phyloP scores from a whole-genome alignment of 2,113 vertebrate genomes.

The Myodes glareolus region DNA sequence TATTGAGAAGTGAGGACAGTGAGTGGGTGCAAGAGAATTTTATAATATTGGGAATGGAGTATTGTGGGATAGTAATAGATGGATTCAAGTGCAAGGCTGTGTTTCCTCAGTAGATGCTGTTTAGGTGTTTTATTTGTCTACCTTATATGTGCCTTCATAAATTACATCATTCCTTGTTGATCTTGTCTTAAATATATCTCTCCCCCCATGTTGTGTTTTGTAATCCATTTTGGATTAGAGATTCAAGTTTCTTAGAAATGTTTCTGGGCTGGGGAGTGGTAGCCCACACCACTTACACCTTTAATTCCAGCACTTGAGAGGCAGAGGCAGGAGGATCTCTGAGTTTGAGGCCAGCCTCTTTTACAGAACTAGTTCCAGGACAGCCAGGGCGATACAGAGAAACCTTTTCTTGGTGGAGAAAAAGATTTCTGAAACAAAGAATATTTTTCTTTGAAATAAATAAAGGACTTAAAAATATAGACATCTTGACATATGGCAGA shows the following conservation, averaged over 20 bases:
- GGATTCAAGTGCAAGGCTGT: neutral
- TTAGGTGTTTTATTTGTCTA: neutral
- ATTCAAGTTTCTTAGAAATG: slow-evolving; percentile 36
- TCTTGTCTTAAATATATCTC: neutral
- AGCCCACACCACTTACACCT: neutral
- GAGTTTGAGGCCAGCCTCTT: neutral
- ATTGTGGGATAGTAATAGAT: neutral
- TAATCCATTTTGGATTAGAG: neutral
- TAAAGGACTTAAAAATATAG: slow-evolving; percentile 14
- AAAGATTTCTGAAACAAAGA: neutral
- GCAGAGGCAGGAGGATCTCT: neutral
- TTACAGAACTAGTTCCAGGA: neutral
- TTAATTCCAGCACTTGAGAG: neutral
- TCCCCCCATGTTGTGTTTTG: neutral
- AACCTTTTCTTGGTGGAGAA: neutral
- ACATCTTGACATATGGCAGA: neutral
- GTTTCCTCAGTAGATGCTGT: neutral
- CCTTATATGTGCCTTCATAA: neutral
- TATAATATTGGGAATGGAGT: neutral
- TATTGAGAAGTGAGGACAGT: neutral
- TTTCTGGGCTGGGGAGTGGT: neutral
- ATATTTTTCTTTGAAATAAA: slow-evolving; percentile 28
- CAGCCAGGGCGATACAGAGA: neutral
- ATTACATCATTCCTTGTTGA: neutral
- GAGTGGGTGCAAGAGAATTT: neutral